These are phyloP conservation scores for Rhagoletis zephyria DNA, from an alignment of 1,140 invertebrate species.

Conservation along the genomic window DNA sequence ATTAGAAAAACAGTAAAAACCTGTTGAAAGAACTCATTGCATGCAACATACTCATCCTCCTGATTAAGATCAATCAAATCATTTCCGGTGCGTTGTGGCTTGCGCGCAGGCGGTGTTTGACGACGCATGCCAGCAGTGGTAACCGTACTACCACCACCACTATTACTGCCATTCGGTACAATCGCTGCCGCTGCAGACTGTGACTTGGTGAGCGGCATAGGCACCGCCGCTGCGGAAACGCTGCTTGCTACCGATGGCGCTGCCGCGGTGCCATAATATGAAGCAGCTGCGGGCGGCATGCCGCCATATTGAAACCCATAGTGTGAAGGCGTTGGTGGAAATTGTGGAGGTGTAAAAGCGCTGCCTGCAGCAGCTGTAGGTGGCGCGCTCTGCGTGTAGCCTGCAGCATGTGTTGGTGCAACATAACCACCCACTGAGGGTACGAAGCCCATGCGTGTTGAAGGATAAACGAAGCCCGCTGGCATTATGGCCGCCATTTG, in stretches of 20 bases:
- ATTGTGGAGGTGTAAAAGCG: conserved; percentile 67
- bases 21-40: neutral
- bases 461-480: neutral
- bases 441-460: conserved; percentile 56
- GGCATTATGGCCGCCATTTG: conserved; percentile 45
- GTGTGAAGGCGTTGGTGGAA: conserved; percentile 58
- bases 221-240: neutral
- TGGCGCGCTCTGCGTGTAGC: conserved; percentile 18
- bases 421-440: conserved; percentile 53
- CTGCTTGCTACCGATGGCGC: conserved; percentile 24
- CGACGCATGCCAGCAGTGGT: neutral
- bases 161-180: conserved; percentile 8
- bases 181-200: conserved; percentile 23
- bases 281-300: neutral
- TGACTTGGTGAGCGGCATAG: conserved; percentile 6
- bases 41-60: conserved; percentile 56
- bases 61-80: conserved; percentile 54
- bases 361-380: conserved; percentile 54
- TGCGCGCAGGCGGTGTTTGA: conserved; percentile 55
- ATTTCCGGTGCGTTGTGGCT: conserved; percentile 24
- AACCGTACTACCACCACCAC: neutral
- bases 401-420: neutral
- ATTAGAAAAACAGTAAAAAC: neutral
- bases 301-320: conserved; percentile 56
- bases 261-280: conserved; percentile 48